Percentiles rank a stretch among this genome's conserved stretches.
phyloP scores from a whole-genome alignment of 2,888 invertebrate genomes.

The Empis livida region DNA sequence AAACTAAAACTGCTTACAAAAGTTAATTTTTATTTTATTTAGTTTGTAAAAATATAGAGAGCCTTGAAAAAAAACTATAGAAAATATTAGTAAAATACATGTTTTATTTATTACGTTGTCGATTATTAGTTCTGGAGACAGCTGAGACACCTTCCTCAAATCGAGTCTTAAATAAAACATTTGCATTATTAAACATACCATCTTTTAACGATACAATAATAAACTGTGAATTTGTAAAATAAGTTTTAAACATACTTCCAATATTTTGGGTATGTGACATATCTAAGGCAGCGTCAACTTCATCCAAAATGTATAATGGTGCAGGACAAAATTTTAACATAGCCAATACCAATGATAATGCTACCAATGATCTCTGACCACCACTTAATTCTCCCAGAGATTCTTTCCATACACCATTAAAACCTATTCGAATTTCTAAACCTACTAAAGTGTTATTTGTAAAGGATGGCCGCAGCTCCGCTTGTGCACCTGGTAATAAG shows the following conservation, averaged over 20 bases:
- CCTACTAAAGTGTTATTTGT: conserved; percentile 50
- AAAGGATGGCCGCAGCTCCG: conserved; percentile 57
- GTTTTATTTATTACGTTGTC: conserved; percentile 10
- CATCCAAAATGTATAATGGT: conserved; percentile 95
- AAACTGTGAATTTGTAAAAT: conserved; percentile 89
- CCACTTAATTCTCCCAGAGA: conserved; percentile 91
- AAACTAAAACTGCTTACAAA: too few species aligned
- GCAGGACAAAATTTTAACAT: conserved; percentile 96
- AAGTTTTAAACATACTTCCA: conserved; percentile 82
- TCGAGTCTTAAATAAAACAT: conserved; percentile 87
- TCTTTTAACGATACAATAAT: conserved; percentile 97
- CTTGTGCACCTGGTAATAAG: conserved; percentile 80
- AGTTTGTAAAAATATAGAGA: too few species aligned
- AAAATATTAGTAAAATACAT: not conserved
- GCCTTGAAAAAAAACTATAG: not conserved
- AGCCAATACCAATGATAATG: conserved; percentile 88
- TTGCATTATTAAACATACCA: conserved; percentile 99
- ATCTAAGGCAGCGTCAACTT: conserved; percentile 97
- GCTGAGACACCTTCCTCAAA: conserved; percentile 93
- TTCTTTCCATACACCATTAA: conserved; percentile 92
- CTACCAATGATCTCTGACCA: conserved; percentile 91
- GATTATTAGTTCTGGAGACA: conserved; percentile 51
- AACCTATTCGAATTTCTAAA: conserved; percentile 81
- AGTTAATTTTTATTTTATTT: too few species aligned
- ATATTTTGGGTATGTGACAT: conserved; percentile 98